Evolutionary conservation across 2,888 invertebrate genomes (phyloP).

Genomic region (Cosmopolites sordidus): DNA sequence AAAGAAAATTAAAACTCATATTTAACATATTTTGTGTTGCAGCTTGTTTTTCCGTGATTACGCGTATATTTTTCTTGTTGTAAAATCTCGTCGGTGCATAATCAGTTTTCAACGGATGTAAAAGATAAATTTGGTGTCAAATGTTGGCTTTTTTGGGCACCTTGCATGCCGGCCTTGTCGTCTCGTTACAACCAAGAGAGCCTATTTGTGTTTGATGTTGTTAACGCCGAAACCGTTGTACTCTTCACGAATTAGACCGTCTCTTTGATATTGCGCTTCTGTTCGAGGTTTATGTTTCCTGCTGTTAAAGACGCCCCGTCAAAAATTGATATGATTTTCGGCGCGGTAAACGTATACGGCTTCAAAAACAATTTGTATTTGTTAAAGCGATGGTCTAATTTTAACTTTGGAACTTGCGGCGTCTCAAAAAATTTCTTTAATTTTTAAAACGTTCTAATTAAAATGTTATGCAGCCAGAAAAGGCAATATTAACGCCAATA

Average conservation of each 20-base stretch:
- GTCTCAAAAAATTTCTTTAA: no score
- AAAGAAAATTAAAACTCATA: no score
- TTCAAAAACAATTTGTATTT: neutral
- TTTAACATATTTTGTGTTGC: no score
- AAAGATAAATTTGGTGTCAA: slow-evolving; percentile 17
- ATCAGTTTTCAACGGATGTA: slow-evolving; percentile 13
- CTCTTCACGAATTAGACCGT: neutral
- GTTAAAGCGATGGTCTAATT: neutral
- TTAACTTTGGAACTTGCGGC: no score
- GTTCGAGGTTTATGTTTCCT: slow-evolving; percentile 7
- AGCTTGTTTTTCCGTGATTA: no score
- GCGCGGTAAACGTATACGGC: neutral
- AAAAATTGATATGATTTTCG: slow-evolving; percentile 5
- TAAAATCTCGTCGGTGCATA: neutral
- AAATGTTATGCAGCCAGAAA: no score
- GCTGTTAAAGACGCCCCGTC: slow-evolving; percentile 6
- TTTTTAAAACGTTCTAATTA: no score
- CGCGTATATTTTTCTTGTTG: no score
- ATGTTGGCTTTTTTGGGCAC: slow-evolving; percentile 16
- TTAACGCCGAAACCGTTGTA: slow-evolving; percentile 6
- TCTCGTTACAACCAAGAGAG: slow-evolving; percentile 7
- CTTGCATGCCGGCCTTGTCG: slow-evolving; percentile 17
- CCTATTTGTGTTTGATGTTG: slow-evolving; percentile 19
- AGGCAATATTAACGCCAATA: no score
- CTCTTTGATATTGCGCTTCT: neutral